Percentiles rank a stretch among this genome's conserved stretches.
These are phyloP conservation scores for Lynx canadensis DNA, from an alignment of 2,113 vertebrate genomes.

Conservation along the genomic window DNA sequence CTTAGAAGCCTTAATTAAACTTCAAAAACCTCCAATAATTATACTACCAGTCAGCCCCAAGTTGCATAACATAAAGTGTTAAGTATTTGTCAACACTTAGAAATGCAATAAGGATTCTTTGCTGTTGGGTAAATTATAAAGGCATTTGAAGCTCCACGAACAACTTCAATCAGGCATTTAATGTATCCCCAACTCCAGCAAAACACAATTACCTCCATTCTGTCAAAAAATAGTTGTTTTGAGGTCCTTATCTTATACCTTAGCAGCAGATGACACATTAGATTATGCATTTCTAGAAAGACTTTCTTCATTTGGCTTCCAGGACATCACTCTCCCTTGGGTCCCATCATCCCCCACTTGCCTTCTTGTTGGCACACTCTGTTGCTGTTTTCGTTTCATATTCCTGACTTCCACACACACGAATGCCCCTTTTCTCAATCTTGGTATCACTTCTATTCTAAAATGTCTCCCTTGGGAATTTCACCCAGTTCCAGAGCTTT, in stretches of 20 bases:
- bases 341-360: neutral
- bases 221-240: neutral
- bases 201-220: neutral
- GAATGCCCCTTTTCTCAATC: neutral
- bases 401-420: neutral
- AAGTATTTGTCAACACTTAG: neutral
- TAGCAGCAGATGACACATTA: neutral
- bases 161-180: neutral
- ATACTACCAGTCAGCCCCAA: neutral
- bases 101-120: neutral
- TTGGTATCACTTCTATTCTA: neutral
- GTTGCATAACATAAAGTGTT: neutral
- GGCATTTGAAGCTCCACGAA: neutral
- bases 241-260: neutral
- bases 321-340: neutral
- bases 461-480: neutral
- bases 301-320: neutral
- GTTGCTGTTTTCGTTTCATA: neutral
- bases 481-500: neutral
- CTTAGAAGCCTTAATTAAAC: neutral
- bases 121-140: neutral
- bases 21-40: slow-evolving; percentile 22
- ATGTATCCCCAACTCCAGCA: neutral
- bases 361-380: neutral
- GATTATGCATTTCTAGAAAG: neutral